These are phyloP conservation scores for Ifrita kowaldi DNA, from an alignment of 2,113 vertebrate species.

Conservation along the genomic window DNA sequence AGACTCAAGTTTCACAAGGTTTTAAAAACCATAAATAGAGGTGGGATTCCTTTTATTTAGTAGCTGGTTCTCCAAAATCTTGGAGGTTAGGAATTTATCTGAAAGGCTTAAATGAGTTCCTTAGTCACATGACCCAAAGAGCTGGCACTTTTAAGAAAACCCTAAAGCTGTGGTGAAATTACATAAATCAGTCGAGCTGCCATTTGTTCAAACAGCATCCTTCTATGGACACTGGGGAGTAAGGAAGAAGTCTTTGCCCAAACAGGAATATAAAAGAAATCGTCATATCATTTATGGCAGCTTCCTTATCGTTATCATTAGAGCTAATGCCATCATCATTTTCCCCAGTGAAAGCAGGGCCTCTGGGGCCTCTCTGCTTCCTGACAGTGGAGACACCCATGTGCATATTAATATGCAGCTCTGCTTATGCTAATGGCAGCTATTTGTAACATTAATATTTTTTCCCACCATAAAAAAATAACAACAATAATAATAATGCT, in stretches of 20 bases:
- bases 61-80: neutral
- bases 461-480: constrained; percentile 72
- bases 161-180: neutral
- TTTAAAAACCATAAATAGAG: neutral
- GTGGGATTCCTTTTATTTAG: neutral
- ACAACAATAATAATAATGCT: constrained; percentile 64
- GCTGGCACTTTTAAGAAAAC: neutral
- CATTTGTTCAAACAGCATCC: constrained; percentile 2
- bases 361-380: constrained; percentile 66
- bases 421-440: constrained; percentile 66
- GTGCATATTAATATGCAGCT: constrained; percentile 72
- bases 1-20: neutral
- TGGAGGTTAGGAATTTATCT: neutral
- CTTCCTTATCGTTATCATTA: constrained; percentile 66
- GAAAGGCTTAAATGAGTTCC: neutral
- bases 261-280: constrained; percentile 59
- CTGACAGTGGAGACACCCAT: constrained; percentile 66
- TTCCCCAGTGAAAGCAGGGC: constrained; percentile 68
- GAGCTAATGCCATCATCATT: constrained; percentile 61
- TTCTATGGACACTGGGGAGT: neutral
- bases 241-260: constrained; percentile 19
- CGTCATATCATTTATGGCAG: constrained; percentile 46
- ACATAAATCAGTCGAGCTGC: constrained; percentile 14
- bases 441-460: constrained; percentile 79
- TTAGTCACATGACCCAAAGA: neutral